Evolutionary conservation across 2,888 invertebrate genomes (phyloP), one percentile per base, ranked within the genome.

Genomic region (Xanthorhoe designata): DNA sequence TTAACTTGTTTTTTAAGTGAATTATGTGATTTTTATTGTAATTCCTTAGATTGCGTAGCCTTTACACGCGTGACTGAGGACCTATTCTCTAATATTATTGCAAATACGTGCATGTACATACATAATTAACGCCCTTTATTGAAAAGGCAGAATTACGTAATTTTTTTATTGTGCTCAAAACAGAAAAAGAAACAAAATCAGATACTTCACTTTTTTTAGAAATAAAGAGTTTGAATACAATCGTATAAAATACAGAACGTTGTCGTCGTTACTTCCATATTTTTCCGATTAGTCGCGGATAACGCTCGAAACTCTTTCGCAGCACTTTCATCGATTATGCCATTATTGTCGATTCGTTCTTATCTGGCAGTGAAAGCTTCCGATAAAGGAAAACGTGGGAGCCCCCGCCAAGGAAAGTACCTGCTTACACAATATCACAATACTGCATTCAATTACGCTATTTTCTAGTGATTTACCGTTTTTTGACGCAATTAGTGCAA

Each of bases 351-450:
- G 82, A 83, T 88, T 83, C 80, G 81, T 86, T 89, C 81, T 89
- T 89, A 89, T 88, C 86, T 84, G 74, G 72, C 78, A 83, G 87
- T 86, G 91, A 91, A 91, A 90, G 90, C 88, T 78, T 83, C 78
- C 82, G 82, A 90, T 90, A 84, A 82, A 87, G 88, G 87, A 91
- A 91, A 92, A 90, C 92, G 92, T 92, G 92, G 88, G 92, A 92
- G 83, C 79, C 77, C 79, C 77, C 72, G 59, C 73, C 76, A 83
- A 89, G 83, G 89, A 91, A 90, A 90, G 89, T 87, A 83, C 78
- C 78, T 78, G 78, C 61, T 50, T 55, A 51, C 82, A 81, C 83
- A 81, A 81, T 78, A 82, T 80, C 74, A 74, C 74, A 74, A 74
- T 74, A 69, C 70, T 75, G 76, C 79, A 80, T 81, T 77, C 79